A percentile compares a stretch with the other conserved stretches of the same genome.
Conservation (phyloP, 2,113 vertebrate genomes). For the Vidua macroura region DNA sequence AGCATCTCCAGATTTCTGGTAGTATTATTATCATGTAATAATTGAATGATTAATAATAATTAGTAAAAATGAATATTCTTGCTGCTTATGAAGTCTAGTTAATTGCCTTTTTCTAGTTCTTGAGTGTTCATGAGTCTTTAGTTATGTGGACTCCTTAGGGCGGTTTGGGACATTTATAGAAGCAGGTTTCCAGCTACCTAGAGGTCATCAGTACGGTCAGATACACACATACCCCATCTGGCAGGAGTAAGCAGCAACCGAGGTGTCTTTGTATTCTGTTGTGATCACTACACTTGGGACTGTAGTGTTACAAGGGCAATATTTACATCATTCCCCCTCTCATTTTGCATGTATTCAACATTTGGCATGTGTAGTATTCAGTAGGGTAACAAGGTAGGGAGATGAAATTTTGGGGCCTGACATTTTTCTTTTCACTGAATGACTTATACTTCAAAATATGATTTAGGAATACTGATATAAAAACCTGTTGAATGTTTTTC, state of each 20-base stretch:
- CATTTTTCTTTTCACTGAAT: background rate
- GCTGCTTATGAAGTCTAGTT: background rate
- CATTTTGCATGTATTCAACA: fast-evolving
- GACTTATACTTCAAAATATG: background rate
- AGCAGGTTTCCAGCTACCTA: background rate
- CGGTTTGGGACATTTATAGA: background rate
- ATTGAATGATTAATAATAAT: background rate
- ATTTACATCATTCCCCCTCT: background rate
- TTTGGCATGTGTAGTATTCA: background rate
- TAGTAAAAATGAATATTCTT: background rate
- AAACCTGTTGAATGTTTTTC: background rate
- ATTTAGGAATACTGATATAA: background rate
- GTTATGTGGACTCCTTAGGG: background rate
- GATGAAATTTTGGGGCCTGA: background rate
- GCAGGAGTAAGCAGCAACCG: background rate
- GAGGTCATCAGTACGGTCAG: background rate
- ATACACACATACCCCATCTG: fast-evolving
- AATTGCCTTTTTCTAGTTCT: background rate
- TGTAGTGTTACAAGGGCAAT: background rate
- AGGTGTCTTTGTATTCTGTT: background rate
- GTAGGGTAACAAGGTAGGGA: background rate
- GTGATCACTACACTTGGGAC: background rate
- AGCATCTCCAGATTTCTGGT: background rate
- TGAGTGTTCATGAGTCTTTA: background rate
- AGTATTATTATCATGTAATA: background rate